A percentile compares a stretch with the other conserved stretches of the same genome.
Evolutionary conservation across 92 coral and sea anemone species (phyloP).

Genomic region (Epizoanthus illoricatus): DNA sequence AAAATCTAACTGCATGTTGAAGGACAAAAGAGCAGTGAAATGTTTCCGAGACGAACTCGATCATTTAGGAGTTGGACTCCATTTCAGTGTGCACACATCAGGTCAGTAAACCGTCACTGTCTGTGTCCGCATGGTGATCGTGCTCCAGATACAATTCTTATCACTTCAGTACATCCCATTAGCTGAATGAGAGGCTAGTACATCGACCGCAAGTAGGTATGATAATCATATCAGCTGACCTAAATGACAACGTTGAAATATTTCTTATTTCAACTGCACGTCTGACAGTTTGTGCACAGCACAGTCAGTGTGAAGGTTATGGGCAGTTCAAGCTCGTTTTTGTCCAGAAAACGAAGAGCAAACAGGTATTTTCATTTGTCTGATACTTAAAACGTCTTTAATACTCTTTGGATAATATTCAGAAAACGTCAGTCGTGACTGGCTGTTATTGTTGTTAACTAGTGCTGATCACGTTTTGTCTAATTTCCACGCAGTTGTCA

Average conservation of each 20-base stretch:
- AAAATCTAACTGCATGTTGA: background rate
- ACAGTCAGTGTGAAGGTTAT: background rate
- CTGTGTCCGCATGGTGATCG: no score
- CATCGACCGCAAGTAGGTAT: background rate
- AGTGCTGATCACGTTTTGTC: background rate
- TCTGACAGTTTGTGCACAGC: no score
- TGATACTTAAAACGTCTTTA: background rate
- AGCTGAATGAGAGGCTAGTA: background rate
- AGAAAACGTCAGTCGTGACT: background rate
- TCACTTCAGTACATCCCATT: background rate
- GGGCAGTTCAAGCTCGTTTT: background rate
- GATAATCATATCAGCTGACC: background rate
- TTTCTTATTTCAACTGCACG: background rate
- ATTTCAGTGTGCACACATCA: slow-evolving; percentile 13
- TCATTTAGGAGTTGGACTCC: slow-evolving; percentile 17
- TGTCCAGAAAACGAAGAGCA: background rate
- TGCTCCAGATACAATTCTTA: no score
- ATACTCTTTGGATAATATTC: background rate
- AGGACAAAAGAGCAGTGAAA: background rate
- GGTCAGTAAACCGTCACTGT: background rate
- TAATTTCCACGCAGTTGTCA: slow-evolving; percentile 2
- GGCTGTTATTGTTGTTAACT: background rate
- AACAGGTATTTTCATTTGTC: background rate
- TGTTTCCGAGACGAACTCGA: slow-evolving; percentile 9
- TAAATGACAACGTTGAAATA: background rate